Evolutionary conservation across 2,888 invertebrate genomes (phyloP).

Genomic region (Blastobasis lacticolella): DNA sequence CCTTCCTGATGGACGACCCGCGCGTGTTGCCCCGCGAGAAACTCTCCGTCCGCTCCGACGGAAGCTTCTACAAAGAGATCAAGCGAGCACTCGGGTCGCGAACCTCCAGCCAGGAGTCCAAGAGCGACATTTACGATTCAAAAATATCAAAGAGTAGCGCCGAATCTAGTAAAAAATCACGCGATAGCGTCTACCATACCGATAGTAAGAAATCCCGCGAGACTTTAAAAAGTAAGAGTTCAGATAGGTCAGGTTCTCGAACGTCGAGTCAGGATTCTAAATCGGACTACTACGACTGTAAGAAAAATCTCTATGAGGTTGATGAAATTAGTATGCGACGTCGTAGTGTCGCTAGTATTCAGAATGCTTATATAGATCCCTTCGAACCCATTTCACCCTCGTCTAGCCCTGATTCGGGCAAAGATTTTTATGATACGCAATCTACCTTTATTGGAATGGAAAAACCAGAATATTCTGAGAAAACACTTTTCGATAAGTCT

Average conservation of each 20-base stretch:
- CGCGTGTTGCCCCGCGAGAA: slow-evolving; percentile 82
- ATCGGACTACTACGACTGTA: slow-evolving; percentile 81
- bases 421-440: slow-evolving; percentile 75
- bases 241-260: slow-evolving; percentile 74
- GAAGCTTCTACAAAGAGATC: slow-evolving; percentile 81
- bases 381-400: slow-evolving; percentile 72
- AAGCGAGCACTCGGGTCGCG: slow-evolving; percentile 77
- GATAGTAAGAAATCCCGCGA: slow-evolving; percentile 79
- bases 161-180: slow-evolving; percentile 78
- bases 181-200: slow-evolving; percentile 77
- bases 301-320: slow-evolving; percentile 63
- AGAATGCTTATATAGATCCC: slow-evolving; percentile 56
- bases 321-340: slow-evolving; percentile 45
- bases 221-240: slow-evolving; percentile 77
- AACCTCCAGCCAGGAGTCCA: slow-evolving; percentile 81
- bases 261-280: slow-evolving; percentile 83
- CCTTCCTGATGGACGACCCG: slow-evolving; percentile 86
- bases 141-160: slow-evolving; percentile 78
- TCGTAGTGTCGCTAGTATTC: slow-evolving; percentile 49
- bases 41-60: slow-evolving; percentile 81
- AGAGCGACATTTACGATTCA: slow-evolving; percentile 79
- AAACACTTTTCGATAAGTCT: slow-evolving; percentile 69
- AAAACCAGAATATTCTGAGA: slow-evolving; percentile 66
- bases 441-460: slow-evolving; percentile 60
- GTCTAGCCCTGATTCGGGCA: slow-evolving; percentile 80